Evolutionary conservation across 2,888 invertebrate species (phyloP).

Genomic region (Crepidodera aurea): DNA sequence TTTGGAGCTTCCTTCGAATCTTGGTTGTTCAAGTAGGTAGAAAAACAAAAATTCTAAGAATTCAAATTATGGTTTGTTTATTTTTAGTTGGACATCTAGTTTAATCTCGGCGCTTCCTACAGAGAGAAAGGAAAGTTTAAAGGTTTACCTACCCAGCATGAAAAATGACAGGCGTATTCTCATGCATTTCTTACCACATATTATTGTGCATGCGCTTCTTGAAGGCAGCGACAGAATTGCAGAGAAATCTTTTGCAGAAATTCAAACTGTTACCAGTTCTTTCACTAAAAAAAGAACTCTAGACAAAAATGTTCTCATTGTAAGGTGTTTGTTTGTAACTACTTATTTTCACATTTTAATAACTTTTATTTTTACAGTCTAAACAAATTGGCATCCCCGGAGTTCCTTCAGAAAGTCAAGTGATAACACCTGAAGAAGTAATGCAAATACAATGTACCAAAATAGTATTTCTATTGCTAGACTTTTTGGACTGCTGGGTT

Average conservation of each 20-base stretch:
- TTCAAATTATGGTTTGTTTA: conserved; percentile 22
- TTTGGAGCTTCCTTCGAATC: conserved; percentile 73
- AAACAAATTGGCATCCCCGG: conserved; percentile 45
- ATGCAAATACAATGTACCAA: conserved; percentile 70
- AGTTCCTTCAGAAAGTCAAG: conserved; percentile 33
- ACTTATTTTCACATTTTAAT: no score
- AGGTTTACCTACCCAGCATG: conserved; percentile 78
- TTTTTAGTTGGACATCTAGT: conserved; percentile 73
- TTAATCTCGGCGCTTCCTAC: conserved; percentile 71
- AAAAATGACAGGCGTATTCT: conserved; percentile 75
- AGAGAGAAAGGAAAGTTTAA: conserved; percentile 68
- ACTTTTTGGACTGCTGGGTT: conserved; percentile 80
- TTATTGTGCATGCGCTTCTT: conserved; percentile 71
- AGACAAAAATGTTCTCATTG: conserved; percentile 45
- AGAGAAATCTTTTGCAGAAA: conserved; percentile 65
- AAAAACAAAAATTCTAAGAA: no score
- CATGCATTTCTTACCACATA: conserved; percentile 78
- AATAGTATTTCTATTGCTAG: conserved; percentile 75
- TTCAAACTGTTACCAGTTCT: conserved; percentile 64
- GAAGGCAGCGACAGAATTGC: conserved; percentile 61
- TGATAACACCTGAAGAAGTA: conserved; percentile 46
- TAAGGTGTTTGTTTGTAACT: no score
- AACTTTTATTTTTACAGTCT: conserved; percentile 38
- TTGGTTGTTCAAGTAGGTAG: conserved; percentile 75
- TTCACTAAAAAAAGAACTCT: conserved; percentile 47